Percentiles rank a stretch among this genome's conserved stretches.
Conservation (phyloP, 2,888 invertebrate species). For the Beris chalybata region DNA sequence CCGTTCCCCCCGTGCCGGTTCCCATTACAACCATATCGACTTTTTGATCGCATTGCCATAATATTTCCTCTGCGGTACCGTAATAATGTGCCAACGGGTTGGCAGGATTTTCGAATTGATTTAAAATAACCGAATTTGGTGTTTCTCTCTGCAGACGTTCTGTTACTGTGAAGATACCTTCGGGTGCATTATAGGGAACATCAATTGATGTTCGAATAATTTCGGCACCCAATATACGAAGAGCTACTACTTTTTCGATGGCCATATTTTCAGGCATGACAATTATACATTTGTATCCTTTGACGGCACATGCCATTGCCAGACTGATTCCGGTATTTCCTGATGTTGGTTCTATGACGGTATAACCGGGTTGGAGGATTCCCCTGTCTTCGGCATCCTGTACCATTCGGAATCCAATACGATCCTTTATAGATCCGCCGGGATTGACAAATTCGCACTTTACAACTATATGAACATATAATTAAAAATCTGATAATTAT, state of each 20-base stretch:
- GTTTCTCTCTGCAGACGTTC: conserved; percentile 80
- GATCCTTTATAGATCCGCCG: conserved; percentile 95
- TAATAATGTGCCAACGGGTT: conserved; percentile 99
- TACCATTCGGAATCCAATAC: conserved; percentile 93
- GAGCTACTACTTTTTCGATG: conserved; percentile 90
- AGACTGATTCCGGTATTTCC: conserved; percentile 86
- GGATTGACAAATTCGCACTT: conserved; percentile 98
- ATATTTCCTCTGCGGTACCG: conserved; percentile 91
- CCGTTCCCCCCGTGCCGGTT: conserved; percentile 95
- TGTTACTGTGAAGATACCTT: conserved; percentile 89
- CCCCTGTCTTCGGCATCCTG: conserved; percentile 89
- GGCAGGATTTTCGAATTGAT: conserved; percentile 94
- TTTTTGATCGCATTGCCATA: conserved; percentile 66
- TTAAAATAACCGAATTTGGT: conserved; percentile 87
- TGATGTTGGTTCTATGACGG: conserved; percentile 96
- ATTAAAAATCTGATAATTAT: too few relatives aligned
- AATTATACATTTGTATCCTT: conserved; percentile 91
- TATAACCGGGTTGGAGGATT: conserved; percentile 82
- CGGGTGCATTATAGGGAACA: conserved; percentile 83
- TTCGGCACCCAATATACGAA: conserved; percentile 90
- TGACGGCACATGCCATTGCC: conserved; percentile 89
- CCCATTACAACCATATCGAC: conserved; percentile 87
- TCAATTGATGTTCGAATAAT: conserved; percentile 94
- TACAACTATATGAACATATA: conserved; percentile 67
- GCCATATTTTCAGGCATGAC: conserved; percentile 99